Evolutionary conservation across 2,113 vertebrate genomes (phyloP), one percentile per base, ranked within the genome.

Genomic region (Coptodon bakossiorum): DNA sequence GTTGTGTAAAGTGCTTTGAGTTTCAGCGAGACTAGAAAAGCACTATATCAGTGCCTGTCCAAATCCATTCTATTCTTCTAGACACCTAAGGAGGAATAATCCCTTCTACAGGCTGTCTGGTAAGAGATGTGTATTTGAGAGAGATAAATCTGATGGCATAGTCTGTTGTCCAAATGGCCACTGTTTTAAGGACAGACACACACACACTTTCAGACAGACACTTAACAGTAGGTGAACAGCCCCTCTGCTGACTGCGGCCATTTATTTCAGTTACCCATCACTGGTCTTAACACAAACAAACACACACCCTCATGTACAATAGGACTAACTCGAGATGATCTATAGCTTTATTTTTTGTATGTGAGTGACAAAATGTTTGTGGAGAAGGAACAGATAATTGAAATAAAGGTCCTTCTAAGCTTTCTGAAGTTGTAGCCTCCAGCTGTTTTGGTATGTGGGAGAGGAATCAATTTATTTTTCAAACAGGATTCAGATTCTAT

Each of bases 261-360:
- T 93, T 90, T 84, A 85, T 91, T 92, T 87, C 52, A 86, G 81
- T 91, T 87, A 82, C 63, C 80, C 68, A 89, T 83, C 81, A 85
- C 56, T 45, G 43, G 43, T 50, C 43, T 31, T 45, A 76, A 19
- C 38, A 61, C 81, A 40, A 34, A 10, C 22, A 78, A 19, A 24
- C 54, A 36, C 76, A 43, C n/a, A 56, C 22, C 2, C 43, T 14
- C 16, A 63, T 5, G 73, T 9, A 82, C 56, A 68, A 40, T 17
- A 19, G 63, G 43, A 31, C 54, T 57, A 45, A 66, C 86, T 57
- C 71, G 3, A 80, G 82, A 80, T 85, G 81, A 92, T 90, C 82
- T 84, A 86, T 68, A 48, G 81, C 63, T 57, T 45, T 82, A 36
- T 11, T 36, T 63, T 11, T 0, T 54, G 63, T 82, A 81, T 81